Conservation (phyloP, 2,113 vertebrate species). For the Struthio camelus region DNA sequence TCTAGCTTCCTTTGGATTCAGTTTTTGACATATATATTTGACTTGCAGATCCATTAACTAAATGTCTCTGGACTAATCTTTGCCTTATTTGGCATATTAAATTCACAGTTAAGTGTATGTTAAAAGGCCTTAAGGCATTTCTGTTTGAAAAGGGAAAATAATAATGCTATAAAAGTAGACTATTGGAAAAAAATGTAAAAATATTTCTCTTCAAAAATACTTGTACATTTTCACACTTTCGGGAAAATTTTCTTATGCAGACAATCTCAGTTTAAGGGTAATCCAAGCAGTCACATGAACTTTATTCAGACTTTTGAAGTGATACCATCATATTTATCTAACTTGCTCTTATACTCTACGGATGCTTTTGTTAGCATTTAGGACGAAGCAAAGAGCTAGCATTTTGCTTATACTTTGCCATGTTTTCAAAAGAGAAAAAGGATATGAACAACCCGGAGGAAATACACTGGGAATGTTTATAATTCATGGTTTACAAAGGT, state of each 20-base stretch:
- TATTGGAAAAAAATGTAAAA: not conserved
- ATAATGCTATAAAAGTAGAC: not conserved
- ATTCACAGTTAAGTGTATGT: not conserved
- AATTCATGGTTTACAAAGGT: not conserved
- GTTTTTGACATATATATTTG: constrained; percentile 35
- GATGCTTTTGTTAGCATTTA: not conserved
- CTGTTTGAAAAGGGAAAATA: constrained; percentile 29
- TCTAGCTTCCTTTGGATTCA: constrained; percentile 41
- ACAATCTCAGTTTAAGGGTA: not conserved
- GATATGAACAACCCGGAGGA: not conserved
- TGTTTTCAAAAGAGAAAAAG: not conserved
- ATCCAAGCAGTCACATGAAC: not conserved
- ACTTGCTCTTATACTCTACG: not conserved
- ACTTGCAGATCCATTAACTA: constrained; percentile 26
- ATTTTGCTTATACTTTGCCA: not conserved
- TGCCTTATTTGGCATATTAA: constrained; percentile 6
- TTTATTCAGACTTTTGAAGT: not conserved
- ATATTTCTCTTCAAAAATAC: not conserved
- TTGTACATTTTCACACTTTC: not conserved
- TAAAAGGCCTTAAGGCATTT: not conserved
- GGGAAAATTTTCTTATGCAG: not conserved
- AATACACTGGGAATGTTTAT: not conserved
- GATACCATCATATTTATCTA: not conserved
- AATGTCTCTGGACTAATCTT: constrained; percentile 18
- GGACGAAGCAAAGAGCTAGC: not conserved